phyloP scores from a whole-genome alignment of 2,888 invertebrate genomes.

The Andrena trimmerana region DNA sequence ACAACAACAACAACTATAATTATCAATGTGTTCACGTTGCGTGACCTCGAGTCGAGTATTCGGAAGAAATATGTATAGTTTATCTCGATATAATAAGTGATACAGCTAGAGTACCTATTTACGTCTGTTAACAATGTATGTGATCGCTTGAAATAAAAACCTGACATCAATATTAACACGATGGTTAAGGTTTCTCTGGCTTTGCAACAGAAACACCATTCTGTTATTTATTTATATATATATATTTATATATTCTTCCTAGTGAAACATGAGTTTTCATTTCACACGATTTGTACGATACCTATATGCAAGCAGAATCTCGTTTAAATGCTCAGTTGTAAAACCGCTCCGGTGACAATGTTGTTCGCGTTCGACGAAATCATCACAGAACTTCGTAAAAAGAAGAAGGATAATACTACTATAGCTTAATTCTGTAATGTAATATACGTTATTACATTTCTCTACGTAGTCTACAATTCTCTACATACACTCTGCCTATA shows the following conservation, averaged over 20 bases:
- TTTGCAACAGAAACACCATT: not conserved
- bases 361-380: constrained; percentile 22
- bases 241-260: not conserved
- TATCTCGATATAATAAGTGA: constrained; percentile 69
- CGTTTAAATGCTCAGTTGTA: constrained; percentile 10
- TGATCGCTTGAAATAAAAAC: constrained; percentile 82
- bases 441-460: constrained; percentile 25
- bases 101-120: constrained; percentile 76
- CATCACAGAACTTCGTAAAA: constrained; percentile 44
- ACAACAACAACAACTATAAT: constrained; percentile 44
- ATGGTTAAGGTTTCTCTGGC: not conserved
- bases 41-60: constrained; percentile 71
- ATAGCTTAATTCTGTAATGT: constrained; percentile 18
- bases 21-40: constrained; percentile 73
- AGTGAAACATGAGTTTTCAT: not conserved
- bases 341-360: constrained; percentile 15
- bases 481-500: constrained; percentile 22
- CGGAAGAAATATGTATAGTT: constrained; percentile 69
- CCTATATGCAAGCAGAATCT: constrained; percentile 14
- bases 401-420: constrained; percentile 6
- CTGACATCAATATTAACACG: constrained; percentile 59
- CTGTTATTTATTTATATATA: not conserved
- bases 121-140: constrained; percentile 82
- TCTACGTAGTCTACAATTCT: not conserved
- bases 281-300: not conserved